Percentiles rank a stretch among this genome's conserved stretches.
Evolutionary conservation across 1,140 invertebrate genomes (phyloP).

Genomic region (Ceratitis capitata): DNA sequence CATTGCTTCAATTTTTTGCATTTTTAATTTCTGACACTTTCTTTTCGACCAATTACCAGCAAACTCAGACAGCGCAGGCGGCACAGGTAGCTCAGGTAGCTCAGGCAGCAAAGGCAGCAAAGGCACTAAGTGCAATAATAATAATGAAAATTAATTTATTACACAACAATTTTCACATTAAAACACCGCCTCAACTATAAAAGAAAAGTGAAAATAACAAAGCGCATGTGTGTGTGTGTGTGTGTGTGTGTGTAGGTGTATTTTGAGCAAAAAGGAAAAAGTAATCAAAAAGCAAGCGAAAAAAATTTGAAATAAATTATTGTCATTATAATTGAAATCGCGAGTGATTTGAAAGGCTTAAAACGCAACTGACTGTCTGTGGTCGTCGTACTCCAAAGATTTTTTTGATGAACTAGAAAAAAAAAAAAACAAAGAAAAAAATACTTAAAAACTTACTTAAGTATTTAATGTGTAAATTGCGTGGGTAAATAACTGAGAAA

Average conservation of each 20-base stretch:
- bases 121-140: neutral
- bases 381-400: neutral
- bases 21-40: constrained; percentile 16
- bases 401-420: no score
- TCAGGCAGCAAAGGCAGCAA: neutral
- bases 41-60: neutral
- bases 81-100: neutral
- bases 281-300: neutral
- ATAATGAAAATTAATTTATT: constrained; percentile 17
- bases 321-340: neutral
- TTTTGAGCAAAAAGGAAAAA: no score
- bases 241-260: no score
- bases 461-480: constrained; percentile 1
- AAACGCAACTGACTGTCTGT: no score
- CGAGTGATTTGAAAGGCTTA: neutral
- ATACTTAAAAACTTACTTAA: no score
- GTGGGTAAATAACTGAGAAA: neutral
- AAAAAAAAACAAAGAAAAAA: no score
- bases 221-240: neutral
- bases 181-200: neutral
- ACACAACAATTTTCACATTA: constrained; percentile 7
- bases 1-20: neutral
- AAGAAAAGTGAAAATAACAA: neutral
- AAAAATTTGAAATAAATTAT: neutral
- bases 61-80: no score